phyloP scores from a whole-genome alignment of 2,113 vertebrate species.

The Conger conger region DNA sequence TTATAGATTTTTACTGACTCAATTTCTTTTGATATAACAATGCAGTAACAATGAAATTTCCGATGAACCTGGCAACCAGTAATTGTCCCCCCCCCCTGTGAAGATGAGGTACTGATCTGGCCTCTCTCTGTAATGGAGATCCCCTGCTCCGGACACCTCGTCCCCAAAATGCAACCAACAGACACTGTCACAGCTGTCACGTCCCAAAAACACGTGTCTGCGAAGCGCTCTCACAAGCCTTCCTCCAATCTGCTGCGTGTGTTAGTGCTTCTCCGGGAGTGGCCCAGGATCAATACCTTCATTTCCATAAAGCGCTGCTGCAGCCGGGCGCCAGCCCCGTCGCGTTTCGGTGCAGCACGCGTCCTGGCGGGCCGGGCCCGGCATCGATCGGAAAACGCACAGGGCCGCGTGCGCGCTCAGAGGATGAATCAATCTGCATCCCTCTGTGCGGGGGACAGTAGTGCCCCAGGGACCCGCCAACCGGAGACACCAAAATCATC shows the following conservation, averaged over 20 bases:
- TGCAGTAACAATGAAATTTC: not conserved
- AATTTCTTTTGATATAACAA: no score
- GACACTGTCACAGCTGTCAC: constrained; percentile 22
- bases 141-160: constrained; percentile 62
- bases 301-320: constrained; percentile 72
- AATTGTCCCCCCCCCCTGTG: not conserved
- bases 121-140: constrained; percentile 45
- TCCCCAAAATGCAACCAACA: constrained; percentile 55
- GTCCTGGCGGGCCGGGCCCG: constrained; percentile 56
- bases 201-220: constrained; percentile 57
- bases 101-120: not conserved
- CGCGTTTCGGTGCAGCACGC: constrained; percentile 59
- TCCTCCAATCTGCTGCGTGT: constrained; percentile 68
- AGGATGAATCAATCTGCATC: constrained; percentile 76
- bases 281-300: constrained; percentile 67
- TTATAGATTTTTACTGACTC: not conserved
- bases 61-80: not conserved
- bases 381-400: constrained; percentile 69
- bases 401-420: constrained; percentile 72
- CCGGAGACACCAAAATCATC: constrained; percentile 73
- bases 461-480: constrained; percentile 59
- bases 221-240: constrained; percentile 30
- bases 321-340: constrained; percentile 62
- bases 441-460: constrained; percentile 59
- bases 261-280: constrained; percentile 67